Evolutionary conservation across 2,113 vertebrate species (phyloP).

Genomic region (Myxocyprinus asiaticus): DNA sequence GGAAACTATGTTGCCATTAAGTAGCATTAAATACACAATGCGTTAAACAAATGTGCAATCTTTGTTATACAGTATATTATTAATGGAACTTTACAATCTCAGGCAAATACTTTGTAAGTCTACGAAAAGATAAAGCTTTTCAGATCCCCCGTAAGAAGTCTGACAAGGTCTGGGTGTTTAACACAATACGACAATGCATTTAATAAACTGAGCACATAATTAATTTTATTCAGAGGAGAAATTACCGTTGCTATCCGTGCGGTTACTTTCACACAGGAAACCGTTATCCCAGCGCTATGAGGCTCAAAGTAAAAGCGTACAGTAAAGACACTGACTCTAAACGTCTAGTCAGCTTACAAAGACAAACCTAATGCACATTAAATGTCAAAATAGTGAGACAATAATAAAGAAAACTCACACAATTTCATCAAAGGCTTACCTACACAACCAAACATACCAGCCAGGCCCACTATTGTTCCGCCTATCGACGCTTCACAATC

Average conservation of each 20-base stretch:
- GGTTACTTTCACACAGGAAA: constrained; percentile 63
- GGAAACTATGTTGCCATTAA: neutral
- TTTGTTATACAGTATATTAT: neutral
- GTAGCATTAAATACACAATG: neutral
- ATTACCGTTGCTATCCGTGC: constrained; percentile 71
- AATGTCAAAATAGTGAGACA: constrained; percentile 4
- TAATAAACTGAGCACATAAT: neutral
- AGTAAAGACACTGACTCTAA: constrained; percentile 25
- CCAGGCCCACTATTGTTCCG: constrained; percentile 64
- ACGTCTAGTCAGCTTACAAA: constrained; percentile 1
- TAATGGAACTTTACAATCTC: neutral
- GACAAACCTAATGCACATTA: constrained; percentile 4
- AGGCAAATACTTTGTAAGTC: neutral
- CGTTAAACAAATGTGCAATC: neutral
- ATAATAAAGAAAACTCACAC: constrained; percentile 65
- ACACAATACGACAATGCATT: neutral
- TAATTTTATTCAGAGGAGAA: constrained; percentile 56
- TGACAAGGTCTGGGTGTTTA: neutral
- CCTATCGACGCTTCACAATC: constrained; percentile 57
- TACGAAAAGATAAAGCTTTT: neutral
- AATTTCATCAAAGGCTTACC: constrained; percentile 68
- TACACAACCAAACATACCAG: constrained; percentile 65
- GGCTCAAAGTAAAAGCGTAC: constrained; percentile 27
- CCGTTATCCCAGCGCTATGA: constrained; percentile 6
- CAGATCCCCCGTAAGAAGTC: neutral